Conservation (phyloP, 2,113 vertebrate species). For the Paralichthys olivaceus region DNA sequence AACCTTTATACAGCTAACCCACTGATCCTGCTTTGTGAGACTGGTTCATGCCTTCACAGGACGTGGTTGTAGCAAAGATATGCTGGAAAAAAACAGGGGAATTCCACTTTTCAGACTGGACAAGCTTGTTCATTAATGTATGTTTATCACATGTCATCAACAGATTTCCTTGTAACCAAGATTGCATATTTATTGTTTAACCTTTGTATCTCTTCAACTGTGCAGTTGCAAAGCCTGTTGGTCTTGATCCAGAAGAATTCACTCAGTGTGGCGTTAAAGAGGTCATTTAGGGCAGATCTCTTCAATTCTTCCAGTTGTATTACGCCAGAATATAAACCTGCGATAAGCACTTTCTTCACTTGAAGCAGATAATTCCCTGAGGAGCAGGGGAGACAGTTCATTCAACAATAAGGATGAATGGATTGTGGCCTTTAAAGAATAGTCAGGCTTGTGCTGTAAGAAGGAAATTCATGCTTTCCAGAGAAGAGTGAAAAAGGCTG, state of each 20-base stretch:
- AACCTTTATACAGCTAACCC: slow-evolving; percentile 19
- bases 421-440: slow-evolving; percentile 15
- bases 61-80: slow-evolving; percentile 22
- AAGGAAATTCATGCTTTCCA: slow-evolving; percentile 7
- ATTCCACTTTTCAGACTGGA: slow-evolving; percentile 38
- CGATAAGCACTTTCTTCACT: slow-evolving; percentile 4
- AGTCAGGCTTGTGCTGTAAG: not conserved
- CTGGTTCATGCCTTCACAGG: slow-evolving; percentile 2
- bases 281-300: slow-evolving; percentile 29
- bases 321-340: slow-evolving; percentile 60
- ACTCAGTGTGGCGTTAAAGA: slow-evolving; percentile 7
- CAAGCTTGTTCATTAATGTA: not conserved
- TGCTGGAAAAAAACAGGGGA: slow-evolving; percentile 37
- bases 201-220: not conserved
- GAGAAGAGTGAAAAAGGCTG: slow-evolving; percentile 4
- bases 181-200: not conserved
- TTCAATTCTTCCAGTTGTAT: slow-evolving; percentile 33
- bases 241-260: slow-evolving; percentile 20
- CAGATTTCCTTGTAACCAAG: not conserved
- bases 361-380: slow-evolving; percentile 7
- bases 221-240: not conserved
- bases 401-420: slow-evolving; percentile 27
- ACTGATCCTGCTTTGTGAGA: slow-evolving; percentile 21
- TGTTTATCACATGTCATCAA: slow-evolving; percentile 20
- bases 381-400: slow-evolving; percentile 9